Evolutionary conservation across 2,797 vertebrate genomes (phyloP).

Genomic region (Pelochelys cantorii): DNA sequence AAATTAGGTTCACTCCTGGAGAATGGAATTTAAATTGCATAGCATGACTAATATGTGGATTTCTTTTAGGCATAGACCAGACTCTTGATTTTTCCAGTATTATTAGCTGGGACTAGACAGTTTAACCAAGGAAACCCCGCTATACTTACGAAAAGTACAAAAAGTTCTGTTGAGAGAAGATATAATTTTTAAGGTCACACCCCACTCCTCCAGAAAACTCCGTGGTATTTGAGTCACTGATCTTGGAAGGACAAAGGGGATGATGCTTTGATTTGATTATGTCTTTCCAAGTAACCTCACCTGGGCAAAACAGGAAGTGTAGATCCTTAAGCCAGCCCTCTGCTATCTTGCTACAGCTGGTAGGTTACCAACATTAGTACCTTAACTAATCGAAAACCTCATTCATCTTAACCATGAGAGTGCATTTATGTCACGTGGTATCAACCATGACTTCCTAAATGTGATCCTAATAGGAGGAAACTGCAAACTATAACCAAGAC

Average conservation of each 20-base stretch:
- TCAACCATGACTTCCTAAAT: constrained; percentile 57
- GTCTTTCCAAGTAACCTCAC: neutral
- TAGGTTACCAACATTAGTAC: neutral
- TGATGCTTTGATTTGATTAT: constrained; percentile 6
- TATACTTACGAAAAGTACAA: constrained; percentile 6
- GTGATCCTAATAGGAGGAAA: constrained; percentile 41
- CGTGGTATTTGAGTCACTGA: neutral
- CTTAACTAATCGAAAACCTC: neutral
- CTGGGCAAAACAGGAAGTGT: neutral
- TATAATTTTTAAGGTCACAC: neutral
- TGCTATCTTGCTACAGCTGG: constrained; percentile 14
- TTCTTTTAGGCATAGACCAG: neutral
- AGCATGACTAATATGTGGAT: neutral
- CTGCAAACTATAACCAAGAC: constrained; percentile 34
- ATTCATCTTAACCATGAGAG: constrained; percentile 29
- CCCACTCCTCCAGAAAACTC: neutral
- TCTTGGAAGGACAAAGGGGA: constrained; percentile 9
- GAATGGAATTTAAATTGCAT: neutral
- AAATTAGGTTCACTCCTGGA: constrained; percentile 1
- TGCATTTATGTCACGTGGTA: constrained; percentile 39
- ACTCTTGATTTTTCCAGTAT: neutral
- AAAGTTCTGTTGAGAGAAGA: neutral
- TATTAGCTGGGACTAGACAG: neutral
- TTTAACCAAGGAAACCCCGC: neutral
- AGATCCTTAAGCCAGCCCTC: neutral